These are phyloP conservation scores for Xanthia togata DNA, from an alignment of 2,888 invertebrate species.

Conservation along the genomic window DNA sequence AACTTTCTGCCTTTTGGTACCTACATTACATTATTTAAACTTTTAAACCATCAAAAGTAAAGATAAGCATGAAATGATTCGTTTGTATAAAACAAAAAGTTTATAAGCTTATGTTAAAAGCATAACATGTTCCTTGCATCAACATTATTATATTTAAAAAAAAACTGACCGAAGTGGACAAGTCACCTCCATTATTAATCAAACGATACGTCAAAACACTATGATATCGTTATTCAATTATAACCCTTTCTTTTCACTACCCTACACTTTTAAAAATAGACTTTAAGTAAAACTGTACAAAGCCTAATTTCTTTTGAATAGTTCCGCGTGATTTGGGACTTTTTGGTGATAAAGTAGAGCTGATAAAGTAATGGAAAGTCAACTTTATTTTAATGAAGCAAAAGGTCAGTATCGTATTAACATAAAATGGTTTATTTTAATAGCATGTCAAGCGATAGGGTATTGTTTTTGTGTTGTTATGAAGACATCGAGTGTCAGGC, in stretches of 20 bases:
- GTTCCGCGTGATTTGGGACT: slow-evolving; percentile 48
- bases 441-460: slow-evolving; percentile 84
- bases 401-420: slow-evolving; percentile 60
- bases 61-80: slow-evolving; percentile 48
- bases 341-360: slow-evolving; percentile 60
- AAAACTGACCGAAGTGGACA: slow-evolving; percentile 81
- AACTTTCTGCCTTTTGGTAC: background rate
- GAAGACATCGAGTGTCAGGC: slow-evolving; percentile 87
- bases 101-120: slow-evolving; percentile 76
- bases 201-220: slow-evolving; percentile 89
- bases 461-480: slow-evolving; percentile 87
- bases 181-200: slow-evolving; percentile 89
- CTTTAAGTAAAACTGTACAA: fast-evolving
- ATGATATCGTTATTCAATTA: slow-evolving; percentile 88
- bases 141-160: slow-evolving; percentile 77
- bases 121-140: slow-evolving; percentile 83
- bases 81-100: slow-evolving; percentile 50
- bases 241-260: slow-evolving; percentile 81
- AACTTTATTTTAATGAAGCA: slow-evolving; percentile 53
- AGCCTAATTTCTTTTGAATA: slow-evolving; percentile 39
- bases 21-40: slow-evolving; percentile 28
- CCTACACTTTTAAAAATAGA: slow-evolving; percentile 49
- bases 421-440: slow-evolving; percentile 72
- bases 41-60: slow-evolving; percentile 38
- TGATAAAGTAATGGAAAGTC: slow-evolving; percentile 62